Evolutionary conservation across 2,797 vertebrate genomes (phyloP).

Genomic region (Pangasius mekongensis): DNA sequence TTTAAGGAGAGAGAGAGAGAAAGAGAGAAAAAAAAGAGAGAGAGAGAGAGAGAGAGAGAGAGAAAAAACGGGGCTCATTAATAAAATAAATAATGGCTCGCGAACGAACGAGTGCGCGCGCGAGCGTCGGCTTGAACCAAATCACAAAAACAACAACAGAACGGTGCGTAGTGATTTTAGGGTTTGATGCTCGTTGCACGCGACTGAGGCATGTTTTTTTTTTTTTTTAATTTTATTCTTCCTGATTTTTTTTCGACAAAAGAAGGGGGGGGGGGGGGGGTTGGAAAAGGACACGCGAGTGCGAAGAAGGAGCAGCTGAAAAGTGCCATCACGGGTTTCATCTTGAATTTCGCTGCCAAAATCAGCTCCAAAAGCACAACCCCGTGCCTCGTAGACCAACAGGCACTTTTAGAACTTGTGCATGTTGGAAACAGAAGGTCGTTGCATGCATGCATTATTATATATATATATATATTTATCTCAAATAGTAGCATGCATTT

Average conservation of each 20-base stretch:
- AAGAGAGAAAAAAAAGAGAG: neutral
- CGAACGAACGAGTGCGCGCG: constrained; percentile 70
- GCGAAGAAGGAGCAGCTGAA: constrained; percentile 68
- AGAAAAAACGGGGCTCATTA: constrained; percentile 65
- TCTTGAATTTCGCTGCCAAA: constrained; percentile 75
- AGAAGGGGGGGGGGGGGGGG: constrained; percentile 76
- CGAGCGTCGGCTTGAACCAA: constrained; percentile 50
- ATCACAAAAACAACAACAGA: constrained; percentile 36
- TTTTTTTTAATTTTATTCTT: constrained; percentile 71
- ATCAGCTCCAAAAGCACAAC: constrained; percentile 48
- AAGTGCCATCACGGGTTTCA: constrained; percentile 82
- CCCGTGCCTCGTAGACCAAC: constrained; percentile 16
- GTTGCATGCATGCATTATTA: neutral
- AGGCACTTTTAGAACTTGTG: constrained; percentile 21
- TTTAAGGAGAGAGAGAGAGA: constrained; percentile 48
- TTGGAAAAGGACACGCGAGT: constrained; percentile 72
- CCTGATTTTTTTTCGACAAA: constrained; percentile 78
- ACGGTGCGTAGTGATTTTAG: neutral
- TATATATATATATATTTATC: neutral
- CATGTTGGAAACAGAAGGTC: neutral
- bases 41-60: constrained; percentile 44
- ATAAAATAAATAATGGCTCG: constrained; percentile 80
- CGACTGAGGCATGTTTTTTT: constrained; percentile 49
- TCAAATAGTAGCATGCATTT: neutral
- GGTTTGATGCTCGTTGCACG: constrained; percentile 1